These are phyloP conservation scores for Neosalanx taihuensis DNA, from an alignment of 2,797 vertebrate genomes.

Conservation along the genomic window DNA sequence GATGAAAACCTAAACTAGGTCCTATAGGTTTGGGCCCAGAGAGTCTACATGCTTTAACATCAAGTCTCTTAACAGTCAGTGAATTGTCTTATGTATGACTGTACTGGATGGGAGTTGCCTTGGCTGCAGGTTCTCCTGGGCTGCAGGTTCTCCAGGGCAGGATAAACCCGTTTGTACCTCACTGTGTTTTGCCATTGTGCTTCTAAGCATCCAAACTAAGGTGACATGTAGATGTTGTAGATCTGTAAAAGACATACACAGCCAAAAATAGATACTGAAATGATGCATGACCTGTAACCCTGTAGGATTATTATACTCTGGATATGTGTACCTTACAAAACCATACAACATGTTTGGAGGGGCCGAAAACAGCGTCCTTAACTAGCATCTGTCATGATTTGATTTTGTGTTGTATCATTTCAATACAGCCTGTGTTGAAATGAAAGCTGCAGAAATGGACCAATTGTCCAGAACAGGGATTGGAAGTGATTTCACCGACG, in stretches of 20 bases:
- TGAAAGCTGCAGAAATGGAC: slow-evolving; percentile 48
- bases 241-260: not conserved
- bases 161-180: slow-evolving; percentile 61
- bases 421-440: not conserved
- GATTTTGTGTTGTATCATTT: too few species aligned
- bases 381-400: too few species aligned
- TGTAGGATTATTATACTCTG: too few species aligned
- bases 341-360: too few species aligned
- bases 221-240: not conserved
- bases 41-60: too few species aligned
- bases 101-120: not conserved
- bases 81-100: not conserved
- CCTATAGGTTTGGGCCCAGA: too few species aligned
- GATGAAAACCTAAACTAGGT: too few species aligned
- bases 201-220: slow-evolving; percentile 11
- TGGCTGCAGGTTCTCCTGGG: slow-evolving; percentile 6
- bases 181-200: slow-evolving; percentile 12
- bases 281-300: too few species aligned
- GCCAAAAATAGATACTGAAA: not conserved
- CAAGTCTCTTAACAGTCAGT: too few species aligned
- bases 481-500: slow-evolving; percentile 59
- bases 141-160: slow-evolving; percentile 16
- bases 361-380: too few species aligned
- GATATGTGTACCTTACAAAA: too few species aligned
- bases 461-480: slow-evolving; percentile 49